Conservation (phyloP, 2,888 invertebrate species). For the Pelosia muscerda region DNA sequence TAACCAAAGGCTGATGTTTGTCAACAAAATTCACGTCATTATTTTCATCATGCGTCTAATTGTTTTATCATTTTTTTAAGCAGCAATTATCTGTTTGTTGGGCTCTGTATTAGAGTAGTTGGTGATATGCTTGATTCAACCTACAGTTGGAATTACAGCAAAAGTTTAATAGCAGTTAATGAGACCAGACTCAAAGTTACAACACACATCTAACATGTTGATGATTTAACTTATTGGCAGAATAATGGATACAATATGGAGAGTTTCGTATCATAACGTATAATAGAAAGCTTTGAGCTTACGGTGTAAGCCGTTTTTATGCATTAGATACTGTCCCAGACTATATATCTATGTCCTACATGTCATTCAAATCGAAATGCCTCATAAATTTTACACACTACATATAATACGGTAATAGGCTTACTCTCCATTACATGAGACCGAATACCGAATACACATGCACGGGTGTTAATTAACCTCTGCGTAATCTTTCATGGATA, state of each 20-base stretch:
- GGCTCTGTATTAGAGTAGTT: neutral
- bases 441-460: too few species aligned
- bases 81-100: neutral
- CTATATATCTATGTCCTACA: too few species aligned
- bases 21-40: neutral
- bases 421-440: too few species aligned
- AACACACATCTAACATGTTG: neutral
- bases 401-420: too few species aligned
- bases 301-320: neutral
- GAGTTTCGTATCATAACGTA: neutral
- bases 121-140: too few species aligned
- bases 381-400: neutral
- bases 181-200: neutral
- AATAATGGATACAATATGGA: neutral
- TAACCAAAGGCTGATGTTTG: conserved; percentile 13
- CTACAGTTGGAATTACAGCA: too few species aligned
- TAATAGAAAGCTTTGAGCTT: too few species aligned
- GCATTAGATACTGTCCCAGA: neutral
- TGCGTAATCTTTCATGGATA: too few species aligned
- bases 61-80: neutral
- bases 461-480: too few species aligned
- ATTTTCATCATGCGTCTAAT: neutral
- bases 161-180: neutral
- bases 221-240: neutral
- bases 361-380: neutral